Conservation (phyloP, 2,797 vertebrate genomes). For the Neomorphus geoffroyi region DNA sequence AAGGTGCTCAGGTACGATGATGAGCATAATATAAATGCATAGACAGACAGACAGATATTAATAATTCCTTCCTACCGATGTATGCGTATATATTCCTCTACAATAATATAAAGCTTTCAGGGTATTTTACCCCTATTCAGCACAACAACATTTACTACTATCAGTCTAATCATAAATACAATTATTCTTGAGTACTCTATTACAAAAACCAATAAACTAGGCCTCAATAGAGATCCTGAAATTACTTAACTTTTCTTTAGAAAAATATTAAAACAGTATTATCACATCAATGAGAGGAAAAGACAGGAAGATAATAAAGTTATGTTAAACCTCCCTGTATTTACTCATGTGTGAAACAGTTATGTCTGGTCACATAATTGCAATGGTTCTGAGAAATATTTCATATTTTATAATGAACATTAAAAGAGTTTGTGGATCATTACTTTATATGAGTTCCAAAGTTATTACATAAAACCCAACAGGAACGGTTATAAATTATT, state of each 20-base stretch:
- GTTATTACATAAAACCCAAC: constrained; percentile 87
- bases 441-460: constrained; percentile 88
- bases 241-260: constrained; percentile 84
- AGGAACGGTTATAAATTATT: constrained; percentile 84
- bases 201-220: constrained; percentile 81
- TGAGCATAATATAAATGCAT: constrained; percentile 66
- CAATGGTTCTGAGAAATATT: constrained; percentile 85
- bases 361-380: constrained; percentile 87
- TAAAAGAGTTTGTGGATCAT: constrained; percentile 89
- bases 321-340: constrained; percentile 85
- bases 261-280: constrained; percentile 86
- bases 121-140: constrained; percentile 67
- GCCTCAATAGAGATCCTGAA: constrained; percentile 81
- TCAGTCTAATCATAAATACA: constrained; percentile 80
- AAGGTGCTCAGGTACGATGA: constrained; percentile 26
- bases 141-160: constrained; percentile 72
- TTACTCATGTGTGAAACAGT: constrained; percentile 86
- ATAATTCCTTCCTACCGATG: constrained; percentile 55
- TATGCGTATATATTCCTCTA: constrained; percentile 43
- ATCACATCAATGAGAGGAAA: constrained; percentile 83
- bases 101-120: constrained; percentile 68
- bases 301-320: constrained; percentile 86
- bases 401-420: constrained; percentile 89
- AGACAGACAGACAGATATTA: constrained; percentile 67
- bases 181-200: constrained; percentile 82